A percentile compares a stretch with the other conserved stretches of the same genome.
These are phyloP conservation scores for Drosophila longiperda DNA, from an alignment of 2,888 invertebrate species.

Conservation along the genomic window DNA sequence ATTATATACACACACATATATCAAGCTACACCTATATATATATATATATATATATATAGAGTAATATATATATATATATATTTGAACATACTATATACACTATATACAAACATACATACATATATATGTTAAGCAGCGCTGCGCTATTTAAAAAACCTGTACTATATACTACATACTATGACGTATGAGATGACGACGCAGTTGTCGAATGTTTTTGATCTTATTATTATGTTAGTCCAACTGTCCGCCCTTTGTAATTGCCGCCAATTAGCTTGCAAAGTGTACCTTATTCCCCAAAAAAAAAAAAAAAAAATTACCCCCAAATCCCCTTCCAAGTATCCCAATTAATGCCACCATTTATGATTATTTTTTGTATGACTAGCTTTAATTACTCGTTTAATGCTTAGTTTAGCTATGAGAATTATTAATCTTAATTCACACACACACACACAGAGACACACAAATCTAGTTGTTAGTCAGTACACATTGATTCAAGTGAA, in stretches of 20 bases:
- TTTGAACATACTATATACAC: conserved; percentile 21
- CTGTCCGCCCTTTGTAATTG: conserved; percentile 63
- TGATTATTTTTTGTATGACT: conserved; percentile 64
- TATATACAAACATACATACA: conserved; percentile 16
- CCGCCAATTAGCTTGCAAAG: conserved; percentile 75
- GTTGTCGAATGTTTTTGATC: conserved; percentile 47
- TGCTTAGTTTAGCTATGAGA: conserved; percentile 75
- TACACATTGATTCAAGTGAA: conserved; percentile 27
- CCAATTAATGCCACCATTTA: conserved; percentile 39
- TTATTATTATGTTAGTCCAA: conserved; percentile 59
- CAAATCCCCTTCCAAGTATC: neutral
- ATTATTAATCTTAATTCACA: conserved; percentile 69
- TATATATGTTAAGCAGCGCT: conserved; percentile 45
- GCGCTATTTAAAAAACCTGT: conserved; percentile 65
- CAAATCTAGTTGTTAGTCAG: conserved; percentile 39
- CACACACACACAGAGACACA: conserved; percentile 21
- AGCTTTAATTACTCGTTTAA: conserved; percentile 65
- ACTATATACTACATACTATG: conserved; percentile 61
- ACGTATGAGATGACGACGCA: conserved; percentile 54
- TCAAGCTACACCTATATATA: conserved; percentile 2
- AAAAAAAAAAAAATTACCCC: neutral
- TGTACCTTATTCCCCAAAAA: conserved; percentile 3
- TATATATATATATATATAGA: too few species aligned
- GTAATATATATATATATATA: conserved; percentile 1
- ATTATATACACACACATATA: conserved; percentile 41